A percentile compares a stretch with the other conserved stretches of the same genome.
These are phyloP conservation scores for Phoebastria nigripes DNA, from an alignment of 2,797 vertebrate genomes.

Conservation along the genomic window DNA sequence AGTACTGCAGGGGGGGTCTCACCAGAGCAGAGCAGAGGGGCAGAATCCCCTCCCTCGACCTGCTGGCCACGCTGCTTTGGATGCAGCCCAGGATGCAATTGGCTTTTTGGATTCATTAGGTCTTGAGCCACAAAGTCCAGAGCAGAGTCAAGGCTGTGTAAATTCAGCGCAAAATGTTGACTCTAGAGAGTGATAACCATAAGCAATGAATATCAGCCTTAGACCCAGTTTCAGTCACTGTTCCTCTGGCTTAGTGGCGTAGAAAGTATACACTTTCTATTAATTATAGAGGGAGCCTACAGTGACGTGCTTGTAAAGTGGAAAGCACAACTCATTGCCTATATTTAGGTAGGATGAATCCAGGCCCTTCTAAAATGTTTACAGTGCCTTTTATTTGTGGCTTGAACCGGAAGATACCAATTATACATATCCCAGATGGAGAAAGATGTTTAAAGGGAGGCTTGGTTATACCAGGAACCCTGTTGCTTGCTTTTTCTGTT, in stretches of 20 bases:
- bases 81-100: rapidly evolving
- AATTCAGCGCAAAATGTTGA: background rate
- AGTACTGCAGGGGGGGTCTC: background rate
- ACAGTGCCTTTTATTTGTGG: constrained; percentile 25
- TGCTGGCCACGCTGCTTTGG: rapidly evolving
- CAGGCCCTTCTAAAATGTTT: constrained; percentile 31
- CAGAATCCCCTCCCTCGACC: rapidly evolving
- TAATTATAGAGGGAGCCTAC: background rate
- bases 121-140: background rate
- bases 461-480: background rate
- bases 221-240: background rate
- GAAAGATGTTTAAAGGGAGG: constrained; percentile 22
- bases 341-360: constrained; percentile 43
- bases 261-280: background rate
- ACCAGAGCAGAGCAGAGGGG: rapidly evolving
- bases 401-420: constrained; percentile 8
- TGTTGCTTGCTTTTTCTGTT: constrained; percentile 20
- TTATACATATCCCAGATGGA: constrained; percentile 37
- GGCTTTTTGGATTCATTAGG: background rate
- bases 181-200: background rate
- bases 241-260: background rate
- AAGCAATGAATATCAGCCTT: background rate
- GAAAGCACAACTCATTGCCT: constrained; percentile 31
- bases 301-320: background rate
- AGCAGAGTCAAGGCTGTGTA: background rate